phyloP scores from a whole-genome alignment of 2,797 vertebrate genomes.

The Pipistrellus kuhlii region DNA sequence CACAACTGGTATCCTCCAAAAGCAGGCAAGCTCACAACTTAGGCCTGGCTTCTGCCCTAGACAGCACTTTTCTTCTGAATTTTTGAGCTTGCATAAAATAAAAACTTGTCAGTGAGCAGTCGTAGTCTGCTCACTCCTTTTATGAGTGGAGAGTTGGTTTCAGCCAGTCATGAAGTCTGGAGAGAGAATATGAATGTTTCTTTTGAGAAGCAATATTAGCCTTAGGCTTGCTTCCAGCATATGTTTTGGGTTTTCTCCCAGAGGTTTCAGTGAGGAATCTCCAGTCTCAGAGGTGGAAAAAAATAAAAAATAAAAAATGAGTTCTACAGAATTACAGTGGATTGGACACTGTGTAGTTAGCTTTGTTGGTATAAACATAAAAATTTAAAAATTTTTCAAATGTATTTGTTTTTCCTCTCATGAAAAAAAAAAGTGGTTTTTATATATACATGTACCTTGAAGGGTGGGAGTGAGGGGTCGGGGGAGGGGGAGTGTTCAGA shows the following conservation, averaged over 20 bases:
- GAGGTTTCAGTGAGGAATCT: constrained; percentile 60
- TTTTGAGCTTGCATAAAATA: constrained; percentile 39
- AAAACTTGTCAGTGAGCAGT: constrained; percentile 14
- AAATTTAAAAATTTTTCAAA: constrained; percentile 55
- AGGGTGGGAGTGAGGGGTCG: not conserved
- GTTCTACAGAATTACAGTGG: constrained; percentile 71
- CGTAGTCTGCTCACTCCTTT: not conserved
- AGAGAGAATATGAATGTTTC: constrained; percentile 24
- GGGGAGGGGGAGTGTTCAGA: constrained; percentile 54
- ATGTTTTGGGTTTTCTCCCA: constrained; percentile 62
- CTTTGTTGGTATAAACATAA: constrained; percentile 78
- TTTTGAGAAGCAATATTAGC: constrained; percentile 59
- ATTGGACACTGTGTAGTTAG: constrained; percentile 58
- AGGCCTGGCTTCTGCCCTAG: not conserved
- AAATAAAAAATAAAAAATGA: constrained; percentile 62
- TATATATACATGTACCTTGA: constrained; percentile 68
- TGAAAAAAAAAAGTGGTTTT: constrained; percentile 63
- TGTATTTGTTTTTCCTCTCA: constrained; percentile 65
- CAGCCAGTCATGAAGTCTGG: constrained; percentile 36
- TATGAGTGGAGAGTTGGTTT: constrained; percentile 10
- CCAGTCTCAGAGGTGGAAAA: constrained; percentile 71
- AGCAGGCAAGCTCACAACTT: not conserved
- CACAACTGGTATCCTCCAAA: not conserved
- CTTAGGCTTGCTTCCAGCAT: constrained; percentile 60
- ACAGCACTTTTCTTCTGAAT: constrained; percentile 11